These are phyloP conservation scores for Drosophila picticornis DNA, from an alignment of 2,888 invertebrate species.

Conservation along the genomic window DNA sequence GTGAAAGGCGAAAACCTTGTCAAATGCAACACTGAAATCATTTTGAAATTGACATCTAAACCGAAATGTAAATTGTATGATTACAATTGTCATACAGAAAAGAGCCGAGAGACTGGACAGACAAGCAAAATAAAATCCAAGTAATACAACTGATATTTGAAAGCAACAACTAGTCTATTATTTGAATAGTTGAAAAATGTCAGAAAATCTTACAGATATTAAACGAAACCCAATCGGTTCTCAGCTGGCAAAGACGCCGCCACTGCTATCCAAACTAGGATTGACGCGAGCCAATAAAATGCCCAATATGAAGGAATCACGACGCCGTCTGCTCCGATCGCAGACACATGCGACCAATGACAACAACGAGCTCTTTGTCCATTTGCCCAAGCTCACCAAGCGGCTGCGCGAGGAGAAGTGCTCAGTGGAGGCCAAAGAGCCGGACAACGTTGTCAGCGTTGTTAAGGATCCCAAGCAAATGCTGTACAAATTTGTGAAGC, in stretches of 20 bases:
- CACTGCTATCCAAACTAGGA: constrained; percentile 31
- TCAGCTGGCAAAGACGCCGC: constrained; percentile 31
- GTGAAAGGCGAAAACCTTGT: background rate
- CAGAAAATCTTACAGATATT: constrained; percentile 21
- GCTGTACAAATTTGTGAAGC: constrained; percentile 38
- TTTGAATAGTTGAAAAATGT: constrained; percentile 32
- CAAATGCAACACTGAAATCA: constrained; percentile 8
- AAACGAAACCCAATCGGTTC: background rate
- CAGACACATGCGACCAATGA: constrained; percentile 2
- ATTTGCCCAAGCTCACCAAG: constrained; percentile 47
- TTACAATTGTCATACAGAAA: background rate
- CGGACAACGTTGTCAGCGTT: background rate
- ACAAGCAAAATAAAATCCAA: background rate
- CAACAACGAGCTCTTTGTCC: constrained; percentile 47
- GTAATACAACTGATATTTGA: constrained; percentile 7
- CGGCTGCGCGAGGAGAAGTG: constrained; percentile 17
- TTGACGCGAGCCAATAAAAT: constrained; percentile 28
- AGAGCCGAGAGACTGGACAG: background rate
- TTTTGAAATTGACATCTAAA: background rate
- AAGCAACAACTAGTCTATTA: constrained; percentile 6
- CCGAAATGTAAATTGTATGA: background rate
- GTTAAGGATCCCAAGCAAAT: background rate
- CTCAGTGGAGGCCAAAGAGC: constrained; percentile 2
- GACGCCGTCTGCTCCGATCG: constrained; percentile 39
- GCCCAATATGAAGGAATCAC: constrained; percentile 30